Percentiles rank a stretch among this genome's conserved stretches.
Conservation (phyloP, 2,888 invertebrate genomes). For the Diarsia brunnea region DNA sequence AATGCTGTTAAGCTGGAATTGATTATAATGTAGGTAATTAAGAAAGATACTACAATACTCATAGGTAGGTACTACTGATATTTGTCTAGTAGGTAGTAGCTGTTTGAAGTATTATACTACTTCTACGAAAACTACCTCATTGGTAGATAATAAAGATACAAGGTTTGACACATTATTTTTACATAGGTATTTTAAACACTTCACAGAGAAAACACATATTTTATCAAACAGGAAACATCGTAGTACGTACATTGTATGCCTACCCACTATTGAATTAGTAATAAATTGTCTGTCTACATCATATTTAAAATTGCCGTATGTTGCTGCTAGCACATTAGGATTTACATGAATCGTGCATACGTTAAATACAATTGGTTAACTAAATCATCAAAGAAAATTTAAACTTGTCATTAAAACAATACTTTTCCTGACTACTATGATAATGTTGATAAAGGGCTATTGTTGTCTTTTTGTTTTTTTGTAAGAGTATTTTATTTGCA, state of each 20-base stretch:
- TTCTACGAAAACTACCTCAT: slow-evolving; percentile 2
- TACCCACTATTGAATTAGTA: slow-evolving; percentile 17
- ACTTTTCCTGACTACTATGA: slow-evolving; percentile 16
- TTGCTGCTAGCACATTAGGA: slow-evolving; percentile 14
- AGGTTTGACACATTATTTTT: neutral
- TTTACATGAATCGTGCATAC: slow-evolving; percentile 23
- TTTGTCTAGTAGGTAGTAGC: slow-evolving; percentile 15
- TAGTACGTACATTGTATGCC: slow-evolving; percentile 7
- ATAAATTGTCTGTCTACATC: slow-evolving; percentile 1
- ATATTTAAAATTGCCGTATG: slow-evolving; percentile 17
- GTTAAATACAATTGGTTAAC: slow-evolving; percentile 9
- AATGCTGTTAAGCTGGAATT: slow-evolving; percentile 54
- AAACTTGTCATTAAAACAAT: slow-evolving; percentile 16
- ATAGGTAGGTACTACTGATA: neutral
- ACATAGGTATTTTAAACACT: slow-evolving; percentile 7
- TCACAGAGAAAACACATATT: slow-evolving; percentile 19
- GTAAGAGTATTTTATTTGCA: slow-evolving; percentile 32
- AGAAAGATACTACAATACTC: slow-evolving; percentile 34
- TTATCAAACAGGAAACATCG: slow-evolving; percentile 20
- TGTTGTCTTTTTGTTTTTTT: slow-evolving; percentile 50
- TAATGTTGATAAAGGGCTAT: slow-evolving; percentile 5
- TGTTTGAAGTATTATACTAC: slow-evolving; percentile 7
- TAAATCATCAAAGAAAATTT: slow-evolving; percentile 16
- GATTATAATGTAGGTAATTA: slow-evolving; percentile 49
- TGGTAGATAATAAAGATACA: slow-evolving; percentile 2